These are phyloP conservation scores for Hylomyscus alleni DNA, from an alignment of 2,797 vertebrate genomes.

Conservation along the genomic window DNA sequence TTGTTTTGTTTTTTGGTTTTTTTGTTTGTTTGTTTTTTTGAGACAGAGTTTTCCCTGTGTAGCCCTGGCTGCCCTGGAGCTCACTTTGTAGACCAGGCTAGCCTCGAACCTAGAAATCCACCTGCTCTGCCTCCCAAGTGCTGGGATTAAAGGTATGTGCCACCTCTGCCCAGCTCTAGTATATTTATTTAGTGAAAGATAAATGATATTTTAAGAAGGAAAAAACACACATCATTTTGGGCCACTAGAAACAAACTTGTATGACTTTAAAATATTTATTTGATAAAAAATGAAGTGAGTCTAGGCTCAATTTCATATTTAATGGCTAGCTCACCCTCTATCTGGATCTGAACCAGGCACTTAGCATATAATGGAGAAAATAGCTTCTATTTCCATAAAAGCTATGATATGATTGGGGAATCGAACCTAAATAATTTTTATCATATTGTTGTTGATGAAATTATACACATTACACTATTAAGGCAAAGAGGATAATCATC, in stretches of 20 bases:
- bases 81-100: too few species aligned
- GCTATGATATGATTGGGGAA: not conserved
- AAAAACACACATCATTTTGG: constrained; percentile 32
- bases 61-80: too few species aligned
- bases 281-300: constrained; percentile 7
- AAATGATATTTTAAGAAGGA: constrained; percentile 6
- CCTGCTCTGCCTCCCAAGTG: too few species aligned
- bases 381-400: constrained; percentile 32
- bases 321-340: not conserved
- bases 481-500: constrained; percentile 40
- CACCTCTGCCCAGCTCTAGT: not conserved
- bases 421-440: constrained; percentile 54
- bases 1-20: too few species aligned
- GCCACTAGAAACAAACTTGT: constrained; percentile 15
- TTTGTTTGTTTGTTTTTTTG: too few species aligned
- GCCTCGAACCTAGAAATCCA: too few species aligned
- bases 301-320: constrained; percentile 38
- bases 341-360: not conserved
- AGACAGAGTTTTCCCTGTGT: not conserved
- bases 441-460: constrained; percentile 55
- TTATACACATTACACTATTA: not conserved
- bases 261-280: constrained; percentile 50
- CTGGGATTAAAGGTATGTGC: too few species aligned
- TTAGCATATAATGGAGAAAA: constrained; percentile 16
- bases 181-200: constrained; percentile 43